phyloP scores from a whole-genome alignment of 2,797 vertebrate genomes.

The Enteromius thamalakanensis region DNA sequence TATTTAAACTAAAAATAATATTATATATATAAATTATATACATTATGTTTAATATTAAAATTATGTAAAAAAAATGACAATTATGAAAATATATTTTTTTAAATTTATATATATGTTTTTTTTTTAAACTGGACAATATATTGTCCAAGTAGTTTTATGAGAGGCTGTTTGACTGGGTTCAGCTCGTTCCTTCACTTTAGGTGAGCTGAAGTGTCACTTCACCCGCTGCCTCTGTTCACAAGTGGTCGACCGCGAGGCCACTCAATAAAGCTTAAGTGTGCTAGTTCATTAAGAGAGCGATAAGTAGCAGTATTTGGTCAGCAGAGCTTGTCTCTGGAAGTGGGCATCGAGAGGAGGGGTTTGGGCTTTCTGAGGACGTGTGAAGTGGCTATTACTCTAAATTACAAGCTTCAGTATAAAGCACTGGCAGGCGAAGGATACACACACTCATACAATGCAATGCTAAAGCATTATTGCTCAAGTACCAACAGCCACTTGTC shows the following conservation, averaged over 20 bases:
- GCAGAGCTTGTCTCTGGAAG: conserved; percentile 51
- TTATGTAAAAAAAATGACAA: too few relatives aligned
- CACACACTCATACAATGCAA: conserved; percentile 29
- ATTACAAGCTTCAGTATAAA: conserved; percentile 64
- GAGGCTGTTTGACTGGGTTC: background rate
- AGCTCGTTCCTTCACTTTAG: conserved; percentile 7
- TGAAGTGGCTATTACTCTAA: conserved; percentile 66
- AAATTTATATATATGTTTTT: too few relatives aligned
- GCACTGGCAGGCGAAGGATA: conserved; percentile 51
- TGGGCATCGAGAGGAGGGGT: conserved; percentile 49
- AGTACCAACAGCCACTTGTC: conserved; percentile 63
- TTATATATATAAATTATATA: too few relatives aligned
- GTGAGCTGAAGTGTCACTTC: conserved; percentile 51
- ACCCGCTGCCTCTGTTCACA: conserved; percentile 33
- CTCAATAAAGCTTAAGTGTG: conserved; percentile 44
- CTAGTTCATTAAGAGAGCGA: conserved; percentile 56
- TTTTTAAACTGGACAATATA: background rate
- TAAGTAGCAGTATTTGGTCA: conserved; percentile 58
- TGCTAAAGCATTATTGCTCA: conserved; percentile 58
- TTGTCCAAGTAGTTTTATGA: background rate
- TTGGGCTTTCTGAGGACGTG: conserved; percentile 48
- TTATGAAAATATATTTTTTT: too few relatives aligned
- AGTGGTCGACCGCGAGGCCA: conserved; percentile 16
- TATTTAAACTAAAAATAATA: background rate
- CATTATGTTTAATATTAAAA: background rate